Conservation (phyloP, 2,888 invertebrate species). For the Agrotis segetum region DNA sequence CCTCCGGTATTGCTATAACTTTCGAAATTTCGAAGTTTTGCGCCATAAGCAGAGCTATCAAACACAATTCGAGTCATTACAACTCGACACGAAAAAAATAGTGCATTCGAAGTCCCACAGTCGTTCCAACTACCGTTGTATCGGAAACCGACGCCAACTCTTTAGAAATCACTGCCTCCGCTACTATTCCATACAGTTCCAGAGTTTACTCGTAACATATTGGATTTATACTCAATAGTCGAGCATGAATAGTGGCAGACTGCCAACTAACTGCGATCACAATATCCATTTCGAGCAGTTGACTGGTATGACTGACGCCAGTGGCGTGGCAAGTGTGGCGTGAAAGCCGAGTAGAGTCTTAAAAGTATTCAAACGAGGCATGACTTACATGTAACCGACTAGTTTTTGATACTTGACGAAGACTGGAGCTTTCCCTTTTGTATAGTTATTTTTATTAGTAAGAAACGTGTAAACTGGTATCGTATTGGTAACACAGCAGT, state of each 20-base stretch:
- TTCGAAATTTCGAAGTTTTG: too few relatives aligned
- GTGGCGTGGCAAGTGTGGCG: constrained; percentile 41
- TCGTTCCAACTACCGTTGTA: constrained; percentile 1
- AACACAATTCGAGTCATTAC: background rate
- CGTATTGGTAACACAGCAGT: background rate
- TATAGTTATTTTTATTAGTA: background rate
- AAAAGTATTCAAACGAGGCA: constrained; percentile 38
- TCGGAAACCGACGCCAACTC: constrained; percentile 23
- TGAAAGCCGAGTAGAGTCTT: constrained; percentile 36
- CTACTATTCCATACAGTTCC: constrained; percentile 14
- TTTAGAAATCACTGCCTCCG: constrained; percentile 33
- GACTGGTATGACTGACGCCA: constrained; percentile 52
- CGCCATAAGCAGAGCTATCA: too few relatives aligned
- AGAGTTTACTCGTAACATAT: constrained; percentile 52
- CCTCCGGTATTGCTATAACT: too few relatives aligned
- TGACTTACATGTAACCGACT: constrained; percentile 11
- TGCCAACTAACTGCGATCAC: constrained; percentile 58
- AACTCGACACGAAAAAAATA: background rate
- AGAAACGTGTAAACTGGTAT: background rate
- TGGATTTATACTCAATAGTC: constrained; percentile 59
- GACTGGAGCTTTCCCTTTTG: background rate
- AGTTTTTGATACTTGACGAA: background rate
- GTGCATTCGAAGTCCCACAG: constrained; percentile 3
- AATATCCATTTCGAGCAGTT: constrained; percentile 60
- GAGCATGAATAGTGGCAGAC: constrained; percentile 53